Base-by-base conservation (phyloP, 2,113 vertebrate species). In the Petaurus breviceps region DNA sequence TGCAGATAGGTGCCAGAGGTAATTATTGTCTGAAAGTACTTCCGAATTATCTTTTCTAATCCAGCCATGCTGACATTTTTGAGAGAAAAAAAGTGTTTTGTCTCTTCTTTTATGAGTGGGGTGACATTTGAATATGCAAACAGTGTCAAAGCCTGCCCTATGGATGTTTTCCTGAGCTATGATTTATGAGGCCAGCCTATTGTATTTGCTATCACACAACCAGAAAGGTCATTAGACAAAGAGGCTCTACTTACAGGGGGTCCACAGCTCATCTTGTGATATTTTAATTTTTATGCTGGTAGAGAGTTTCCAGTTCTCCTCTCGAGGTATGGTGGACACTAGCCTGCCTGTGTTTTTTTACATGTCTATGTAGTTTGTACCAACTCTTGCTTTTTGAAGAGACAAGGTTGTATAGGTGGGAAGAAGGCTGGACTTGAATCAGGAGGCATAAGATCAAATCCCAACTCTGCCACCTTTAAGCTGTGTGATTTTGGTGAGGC, bases 41-140 rank as follows among this genome's bases (percentile, higher is more conserved):
- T 99, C 98, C 97, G 98, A 99, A 99, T 99, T 99, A 99, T 99
- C 99, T 99, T 99, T 98, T 98, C 98, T 98, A 98, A 98, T 99
- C 98, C 98, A 98, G 97, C 98, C 96, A 95, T 95, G 97, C 98
- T 99, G 98, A 99, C 99, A 99, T 99, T 99, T 99, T 98, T 99
- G 98, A 99, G 98, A 98, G 98, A 98, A 98, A 95, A 97, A 98
- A 97, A 97, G 26, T 97, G 97, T 98, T 99, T 97, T 98, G 98
- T 98, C 98, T 98, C 96, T 94, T 98, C 98, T 98, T 98, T 97
- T 96, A 97, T 97, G 98, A 99, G 97, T 94, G 19, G 96, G 98
- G 93, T 99, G 99, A 99, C 99, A 99, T 99, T 99, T 99, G 98
- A 98, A 99, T 98, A 99, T 98, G 99, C 98, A 98, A 98, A 99